A percentile compares a stretch with the other conserved stretches of the same genome.
Evolutionary conservation across 2,888 invertebrate genomes (phyloP).

Genomic region (Sclerodermus sp.): DNA sequence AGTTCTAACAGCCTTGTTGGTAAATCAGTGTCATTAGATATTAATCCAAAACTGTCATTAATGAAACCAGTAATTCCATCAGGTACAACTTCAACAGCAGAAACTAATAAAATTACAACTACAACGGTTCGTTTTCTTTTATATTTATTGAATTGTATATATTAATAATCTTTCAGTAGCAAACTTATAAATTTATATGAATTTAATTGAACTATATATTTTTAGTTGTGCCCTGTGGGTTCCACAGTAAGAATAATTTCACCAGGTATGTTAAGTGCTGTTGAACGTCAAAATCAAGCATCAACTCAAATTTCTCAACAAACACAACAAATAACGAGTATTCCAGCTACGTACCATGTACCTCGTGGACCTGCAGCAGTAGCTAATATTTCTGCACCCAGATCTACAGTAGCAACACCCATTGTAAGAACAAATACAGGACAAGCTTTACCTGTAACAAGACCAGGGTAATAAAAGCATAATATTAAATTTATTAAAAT

Average conservation of each 20-base stretch:
- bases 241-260: slow-evolving; percentile 52
- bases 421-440: slow-evolving; percentile 50
- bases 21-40: slow-evolving; percentile 51
- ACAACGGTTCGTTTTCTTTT: slow-evolving; percentile 26
- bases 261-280: slow-evolving; percentile 47
- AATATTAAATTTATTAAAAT: too few species aligned
- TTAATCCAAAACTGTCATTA: slow-evolving; percentile 48
- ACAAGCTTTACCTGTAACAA: slow-evolving; percentile 46
- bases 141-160: not conserved
- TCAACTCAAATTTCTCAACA: slow-evolving; percentile 38
- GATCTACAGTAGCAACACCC: slow-evolving; percentile 65
- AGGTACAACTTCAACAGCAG: slow-evolving; percentile 41
- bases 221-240: slow-evolving; percentile 50
- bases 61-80: slow-evolving; percentile 49
- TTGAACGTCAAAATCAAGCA: slow-evolving; percentile 45
- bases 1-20: slow-evolving; percentile 44
- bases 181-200: slow-evolving; percentile 9
- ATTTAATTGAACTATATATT: slow-evolving; percentile 15
- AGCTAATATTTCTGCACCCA: slow-evolving; percentile 72
- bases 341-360: slow-evolving; percentile 57
- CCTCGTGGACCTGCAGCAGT: slow-evolving; percentile 72
- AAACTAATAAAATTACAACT: slow-evolving; percentile 48
- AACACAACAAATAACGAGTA: slow-evolving; percentile 52
- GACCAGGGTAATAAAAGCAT: slow-evolving; percentile 45
- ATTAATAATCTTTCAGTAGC: not conserved